These are phyloP conservation scores for Asteroscopus sphinx DNA, from an alignment of 2,888 invertebrate genomes.

Conservation along the genomic window DNA sequence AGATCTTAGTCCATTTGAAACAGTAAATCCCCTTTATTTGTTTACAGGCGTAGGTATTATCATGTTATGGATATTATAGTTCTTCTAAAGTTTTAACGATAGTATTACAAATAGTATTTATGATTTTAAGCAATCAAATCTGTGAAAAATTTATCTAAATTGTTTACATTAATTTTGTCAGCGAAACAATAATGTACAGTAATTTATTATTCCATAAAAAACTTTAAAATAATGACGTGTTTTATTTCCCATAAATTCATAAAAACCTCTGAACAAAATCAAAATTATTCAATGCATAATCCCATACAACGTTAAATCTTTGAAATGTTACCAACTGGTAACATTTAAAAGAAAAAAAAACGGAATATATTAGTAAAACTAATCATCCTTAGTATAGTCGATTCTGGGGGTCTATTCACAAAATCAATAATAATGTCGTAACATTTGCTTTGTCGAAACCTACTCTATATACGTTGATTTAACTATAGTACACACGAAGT, in stretches of 20 bases:
- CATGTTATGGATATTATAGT: constrained; percentile 31
- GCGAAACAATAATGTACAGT: constrained; percentile 28
- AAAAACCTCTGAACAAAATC: not conserved
- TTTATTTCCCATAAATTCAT: constrained; percentile 41
- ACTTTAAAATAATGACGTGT: constrained; percentile 26
- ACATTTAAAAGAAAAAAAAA: too few species aligned
- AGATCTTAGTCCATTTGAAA: constrained; percentile 16
- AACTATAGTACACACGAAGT: too few species aligned
- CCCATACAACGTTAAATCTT: not conserved
- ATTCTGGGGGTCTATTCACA: too few species aligned
- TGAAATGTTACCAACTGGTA: not conserved
- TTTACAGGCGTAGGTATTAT: constrained; percentile 52
- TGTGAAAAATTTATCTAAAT: constrained; percentile 12
- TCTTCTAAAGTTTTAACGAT: too few species aligned
- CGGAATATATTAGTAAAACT: too few species aligned
- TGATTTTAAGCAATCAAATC: constrained; percentile 14
- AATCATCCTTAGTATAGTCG: too few species aligned
- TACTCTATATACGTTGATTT: too few species aligned
- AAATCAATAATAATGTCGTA: too few species aligned
- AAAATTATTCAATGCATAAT: not conserved
- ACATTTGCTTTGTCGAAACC: too few species aligned
- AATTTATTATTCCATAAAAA: constrained; percentile 31
- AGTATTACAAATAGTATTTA: constrained; percentile 10
- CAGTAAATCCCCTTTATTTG: constrained; percentile 41
- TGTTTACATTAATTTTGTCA: constrained; percentile 24